These are phyloP conservation scores for Theretra japonica DNA, from an alignment of 2,888 invertebrate genomes.

Conservation along the genomic window DNA sequence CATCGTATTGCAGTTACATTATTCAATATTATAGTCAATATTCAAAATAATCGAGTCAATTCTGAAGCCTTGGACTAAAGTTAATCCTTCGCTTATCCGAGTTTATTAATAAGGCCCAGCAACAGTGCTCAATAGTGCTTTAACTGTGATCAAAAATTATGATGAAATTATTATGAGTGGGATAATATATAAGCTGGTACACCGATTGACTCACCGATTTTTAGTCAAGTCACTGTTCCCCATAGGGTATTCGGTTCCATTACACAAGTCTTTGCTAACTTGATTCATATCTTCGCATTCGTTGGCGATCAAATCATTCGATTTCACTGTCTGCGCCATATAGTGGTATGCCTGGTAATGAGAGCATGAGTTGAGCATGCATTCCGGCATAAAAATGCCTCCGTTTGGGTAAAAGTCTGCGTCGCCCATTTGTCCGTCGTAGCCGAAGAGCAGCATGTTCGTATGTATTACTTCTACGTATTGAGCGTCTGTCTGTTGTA, in stretches of 20 bases:
- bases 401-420: constrained; percentile 74
- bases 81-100: too few species aligned
- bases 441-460: constrained; percentile 58
- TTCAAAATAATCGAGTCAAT: too few species aligned
- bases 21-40: too few species aligned
- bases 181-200: not conserved
- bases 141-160: too few species aligned
- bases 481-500: constrained; percentile 57
- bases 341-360: constrained; percentile 62
- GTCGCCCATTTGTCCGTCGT: constrained; percentile 58
- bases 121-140: too few species aligned
- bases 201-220: constrained; percentile 47
- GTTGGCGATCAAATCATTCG: constrained; percentile 59
- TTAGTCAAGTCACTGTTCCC: constrained; percentile 63
- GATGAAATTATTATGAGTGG: too few species aligned
- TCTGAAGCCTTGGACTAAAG: too few species aligned
- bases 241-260: constrained; percentile 54
- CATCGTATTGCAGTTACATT: too few species aligned
- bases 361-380: constrained; percentile 61
- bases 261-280: constrained; percentile 53
- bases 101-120: too few species aligned
- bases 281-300: constrained; percentile 55
- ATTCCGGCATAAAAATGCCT: constrained; percentile 67
- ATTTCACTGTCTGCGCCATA: constrained; percentile 61
- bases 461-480: constrained; percentile 78